phyloP scores from a whole-genome alignment of 1,140 invertebrate species.

The Caenorhabditis inopinata region DNA sequence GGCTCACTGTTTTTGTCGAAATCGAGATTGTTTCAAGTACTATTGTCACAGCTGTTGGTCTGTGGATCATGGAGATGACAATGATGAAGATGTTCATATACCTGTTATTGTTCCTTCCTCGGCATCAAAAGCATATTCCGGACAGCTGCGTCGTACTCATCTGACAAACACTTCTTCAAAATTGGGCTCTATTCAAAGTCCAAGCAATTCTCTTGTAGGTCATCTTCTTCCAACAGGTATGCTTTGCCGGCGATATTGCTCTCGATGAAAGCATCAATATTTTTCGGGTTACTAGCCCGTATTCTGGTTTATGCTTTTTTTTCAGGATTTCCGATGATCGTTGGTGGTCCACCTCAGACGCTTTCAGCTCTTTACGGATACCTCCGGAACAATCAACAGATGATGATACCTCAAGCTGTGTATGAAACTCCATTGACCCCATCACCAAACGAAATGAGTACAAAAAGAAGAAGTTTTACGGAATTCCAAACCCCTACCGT shows the following conservation, averaged over 20 bases:
- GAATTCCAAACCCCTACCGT: not conserved
- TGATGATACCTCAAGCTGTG: not conserved
- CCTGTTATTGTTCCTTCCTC: constrained; percentile 7
- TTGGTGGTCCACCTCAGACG: not conserved
- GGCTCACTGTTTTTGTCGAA: constrained; percentile 42
- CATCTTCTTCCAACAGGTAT: not conserved
- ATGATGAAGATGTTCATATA: not conserved
- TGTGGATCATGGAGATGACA: not conserved
- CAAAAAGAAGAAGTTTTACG: not conserved
- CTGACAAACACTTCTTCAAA: not conserved
- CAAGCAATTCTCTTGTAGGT: not conserved
- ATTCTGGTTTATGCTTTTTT: not conserved
- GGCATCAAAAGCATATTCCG: not conserved
- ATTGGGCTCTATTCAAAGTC: not conserved
- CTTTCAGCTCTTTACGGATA: not conserved
- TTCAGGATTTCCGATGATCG: not conserved
- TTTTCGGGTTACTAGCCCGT: too few relatives aligned
- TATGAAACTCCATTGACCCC: not conserved
- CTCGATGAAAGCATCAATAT: too few relatives aligned
- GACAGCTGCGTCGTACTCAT: not conserved
- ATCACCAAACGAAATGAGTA: not conserved
- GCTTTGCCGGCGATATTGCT: too few relatives aligned
- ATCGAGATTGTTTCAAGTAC: constrained; percentile 37
- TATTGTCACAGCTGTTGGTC: constrained; percentile 40
- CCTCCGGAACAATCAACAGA: not conserved